Percentiles rank a stretch among this genome's conserved stretches.
Evolutionary conservation across 2,797 vertebrate genomes (phyloP).

Genomic region (Setipinna tenuifilis): DNA sequence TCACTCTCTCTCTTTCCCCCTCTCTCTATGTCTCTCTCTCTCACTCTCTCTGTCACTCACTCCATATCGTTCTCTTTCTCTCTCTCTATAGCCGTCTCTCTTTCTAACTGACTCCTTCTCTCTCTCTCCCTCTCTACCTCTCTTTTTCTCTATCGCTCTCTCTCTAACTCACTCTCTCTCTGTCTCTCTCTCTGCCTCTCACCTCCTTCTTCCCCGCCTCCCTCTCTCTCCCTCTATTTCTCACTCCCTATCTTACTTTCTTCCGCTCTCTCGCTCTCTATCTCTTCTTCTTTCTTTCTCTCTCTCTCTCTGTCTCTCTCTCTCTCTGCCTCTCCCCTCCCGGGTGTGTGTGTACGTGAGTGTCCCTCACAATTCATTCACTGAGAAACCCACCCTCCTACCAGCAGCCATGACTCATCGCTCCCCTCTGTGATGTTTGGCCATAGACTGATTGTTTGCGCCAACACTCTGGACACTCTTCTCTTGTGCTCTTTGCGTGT

Average conservation of each 20-base stretch:
- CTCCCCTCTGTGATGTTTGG: slow-evolving; percentile 11
- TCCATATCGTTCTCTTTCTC: neutral
- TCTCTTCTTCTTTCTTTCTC: neutral
- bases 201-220: neutral
- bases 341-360: neutral
- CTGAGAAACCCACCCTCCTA: neutral
- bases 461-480: neutral
- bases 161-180: neutral
- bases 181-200: neutral
- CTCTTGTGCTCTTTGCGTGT: neutral
- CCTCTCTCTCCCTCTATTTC: neutral
- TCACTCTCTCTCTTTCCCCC: neutral
- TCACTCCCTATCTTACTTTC: neutral
- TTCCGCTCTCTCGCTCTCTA: neutral
- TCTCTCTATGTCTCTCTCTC: neutral
- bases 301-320: neutral
- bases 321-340: neutral
- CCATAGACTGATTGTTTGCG: neutral
- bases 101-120: neutral
- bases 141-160: neutral
- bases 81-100: too few species aligned
- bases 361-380: slow-evolving; percentile 4
- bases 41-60: neutral
- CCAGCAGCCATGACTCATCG: neutral
- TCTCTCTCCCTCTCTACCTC: neutral